A percentile compares a stretch with the other conserved stretches of the same genome.
phyloP scores from a whole-genome alignment of 2,113 vertebrate species.

The Macquaria ambigua region DNA sequence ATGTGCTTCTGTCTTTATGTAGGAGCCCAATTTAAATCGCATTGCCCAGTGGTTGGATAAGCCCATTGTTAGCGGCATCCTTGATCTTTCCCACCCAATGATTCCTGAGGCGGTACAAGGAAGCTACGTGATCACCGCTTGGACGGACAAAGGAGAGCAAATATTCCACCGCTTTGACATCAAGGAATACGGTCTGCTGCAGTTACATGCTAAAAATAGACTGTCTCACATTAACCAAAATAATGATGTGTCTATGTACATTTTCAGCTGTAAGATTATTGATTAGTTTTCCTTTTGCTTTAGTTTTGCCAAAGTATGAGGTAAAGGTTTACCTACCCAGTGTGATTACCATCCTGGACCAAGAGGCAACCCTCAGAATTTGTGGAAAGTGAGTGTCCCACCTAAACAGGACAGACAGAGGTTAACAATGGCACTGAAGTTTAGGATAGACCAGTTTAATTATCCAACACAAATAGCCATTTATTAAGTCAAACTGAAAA shows the following conservation, averaged over 20 bases:
- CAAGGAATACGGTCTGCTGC: conserved; percentile 81
- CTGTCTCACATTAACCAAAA: neutral
- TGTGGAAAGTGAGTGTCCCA: conserved; percentile 82
- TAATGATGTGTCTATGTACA: neutral
- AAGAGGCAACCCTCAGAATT: conserved; percentile 60
- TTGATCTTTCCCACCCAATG: conserved; percentile 78
- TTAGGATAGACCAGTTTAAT: no score
- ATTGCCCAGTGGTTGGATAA: conserved; percentile 84
- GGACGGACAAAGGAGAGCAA: conserved; percentile 58
- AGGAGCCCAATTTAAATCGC: conserved; percentile 82
- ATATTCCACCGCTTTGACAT: conserved; percentile 74
- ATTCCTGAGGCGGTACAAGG: conserved; percentile 77
- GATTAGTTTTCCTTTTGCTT: conserved; percentile 17
- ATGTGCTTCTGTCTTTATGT: neutral
- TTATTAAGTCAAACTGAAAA: neutral
- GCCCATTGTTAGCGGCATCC: conserved; percentile 63
- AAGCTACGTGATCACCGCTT: conserved; percentile 70
- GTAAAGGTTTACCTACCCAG: conserved; percentile 77
- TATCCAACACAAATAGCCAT: no score
- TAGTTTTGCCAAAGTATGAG: conserved; percentile 86
- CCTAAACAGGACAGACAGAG: no score
- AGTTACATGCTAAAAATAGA: neutral
- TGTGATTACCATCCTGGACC: conserved; percentile 76
- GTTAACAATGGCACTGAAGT: neutral
- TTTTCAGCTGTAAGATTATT: neutral